Percentiles rank a stretch among this genome's conserved stretches.
Conservation (phyloP, 2,888 invertebrate species). For the Morpho achilles region DNA sequence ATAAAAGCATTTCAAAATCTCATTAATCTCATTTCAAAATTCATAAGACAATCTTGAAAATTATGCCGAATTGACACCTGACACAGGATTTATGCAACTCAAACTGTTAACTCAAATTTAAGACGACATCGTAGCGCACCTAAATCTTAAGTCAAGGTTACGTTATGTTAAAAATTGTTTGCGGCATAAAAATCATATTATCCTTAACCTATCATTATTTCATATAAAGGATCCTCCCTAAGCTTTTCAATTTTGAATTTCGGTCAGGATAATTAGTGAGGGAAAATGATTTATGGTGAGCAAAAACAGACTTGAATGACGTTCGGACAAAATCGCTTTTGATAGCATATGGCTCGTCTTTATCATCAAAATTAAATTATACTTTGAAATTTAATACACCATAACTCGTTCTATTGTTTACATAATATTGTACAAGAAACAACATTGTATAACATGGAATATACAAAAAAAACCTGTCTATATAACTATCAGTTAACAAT, state of each 20-base stretch:
- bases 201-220: conserved; percentile 32
- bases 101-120: no score
- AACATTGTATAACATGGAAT: background rate
- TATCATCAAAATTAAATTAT: background rate
- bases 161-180: conserved; percentile 15
- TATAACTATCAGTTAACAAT: no score
- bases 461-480: no score
- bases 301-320: conserved; percentile 26
- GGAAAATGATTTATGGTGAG: conserved; percentile 27
- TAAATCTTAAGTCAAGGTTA: background rate
- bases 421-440: background rate
- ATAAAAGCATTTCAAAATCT: no score
- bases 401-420: background rate
- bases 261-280: conserved; percentile 31
- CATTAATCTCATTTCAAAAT: no score
- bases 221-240: conserved; percentile 29
- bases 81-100: no score
- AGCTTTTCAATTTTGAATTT: conserved; percentile 31
- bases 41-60: no score
- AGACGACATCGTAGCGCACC: no score
- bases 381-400: background rate
- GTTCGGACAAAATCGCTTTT: conserved; percentile 20
- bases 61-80: no score
- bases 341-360: conserved; percentile 19
- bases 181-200: conserved; percentile 16